Evolutionary conservation across 2,888 invertebrate species (phyloP).

Genomic region (Sarcophaga caerulescens): DNA sequence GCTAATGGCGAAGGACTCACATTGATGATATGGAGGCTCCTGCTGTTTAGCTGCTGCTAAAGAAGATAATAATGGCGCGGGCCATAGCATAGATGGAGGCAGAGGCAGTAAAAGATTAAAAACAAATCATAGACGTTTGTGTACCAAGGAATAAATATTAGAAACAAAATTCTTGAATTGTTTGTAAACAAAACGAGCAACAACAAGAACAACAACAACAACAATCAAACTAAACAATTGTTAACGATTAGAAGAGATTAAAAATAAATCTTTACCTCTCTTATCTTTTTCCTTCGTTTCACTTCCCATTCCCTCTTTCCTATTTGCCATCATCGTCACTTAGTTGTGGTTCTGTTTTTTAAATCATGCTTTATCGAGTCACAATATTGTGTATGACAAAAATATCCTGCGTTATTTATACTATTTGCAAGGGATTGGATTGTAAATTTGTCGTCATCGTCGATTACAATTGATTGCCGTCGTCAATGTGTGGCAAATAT

Average conservation of each 20-base stretch:
- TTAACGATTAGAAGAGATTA: conserved; percentile 38
- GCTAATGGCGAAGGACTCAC: background rate
- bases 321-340: too few relatives aligned
- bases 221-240: conserved; percentile 14
- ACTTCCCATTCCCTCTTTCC: background rate
- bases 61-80: background rate
- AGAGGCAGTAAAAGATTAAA: conserved; percentile 20
- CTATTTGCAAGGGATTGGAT: conserved; percentile 5
- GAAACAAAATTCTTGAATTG: conserved; percentile 32
- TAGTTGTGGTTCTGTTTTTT: too few relatives aligned
- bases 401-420: conserved; percentile 32
- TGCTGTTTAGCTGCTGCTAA: background rate
- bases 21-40: background rate
- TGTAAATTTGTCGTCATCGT: conserved; percentile 25
- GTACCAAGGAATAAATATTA: conserved; percentile 22
- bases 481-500: conserved; percentile 58
- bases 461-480: background rate
- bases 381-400: too few relatives aligned
- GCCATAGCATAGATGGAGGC: background rate
- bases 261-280: conserved; percentile 4
- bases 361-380: too few relatives aligned
- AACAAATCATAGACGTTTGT: conserved; percentile 15
- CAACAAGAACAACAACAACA: background rate
- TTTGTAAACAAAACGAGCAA: background rate
- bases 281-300: background rate